Evolutionary conservation across 2,797 vertebrate species (phyloP), one percentile per base, ranked within the genome.

Genomic region (Aldrovandia affinis): DNA sequence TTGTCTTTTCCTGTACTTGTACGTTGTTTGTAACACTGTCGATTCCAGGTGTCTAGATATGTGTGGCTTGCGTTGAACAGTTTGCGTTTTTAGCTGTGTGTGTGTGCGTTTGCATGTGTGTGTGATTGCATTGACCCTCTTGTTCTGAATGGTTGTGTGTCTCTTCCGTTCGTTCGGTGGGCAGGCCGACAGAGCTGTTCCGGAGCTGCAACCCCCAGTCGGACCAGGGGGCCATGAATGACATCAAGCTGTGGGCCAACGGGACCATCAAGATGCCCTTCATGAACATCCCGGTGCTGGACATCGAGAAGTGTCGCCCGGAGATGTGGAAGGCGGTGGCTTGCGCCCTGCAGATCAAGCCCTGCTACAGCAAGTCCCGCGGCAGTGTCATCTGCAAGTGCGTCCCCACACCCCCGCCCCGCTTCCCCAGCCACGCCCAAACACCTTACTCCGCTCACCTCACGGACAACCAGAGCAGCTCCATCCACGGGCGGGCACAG

Each of bases 251-350:
- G 1, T 99, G 98, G 98, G 98, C 98, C 89, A 99, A 98, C 50
- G 98, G 98, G 28, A 98, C 96, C 18, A 99, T 99, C 91, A 97
- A 97, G 94, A 99, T 99, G 98, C 98, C 98, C 0, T 97, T 98
- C 90, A 99, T 99, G 96, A 98, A 96, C 93, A 99, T 99, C 88
- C 98, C 98, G 0, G 98, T 99, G 88, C 95, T 98, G 87, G 97
- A 99, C 93, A 99, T 99, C 90, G 95, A 95, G 88, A 98, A 96
- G 91, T 99, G 98, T 90, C 96, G 96, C 0, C 98, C 98, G 0
- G 97, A 99, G 91, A 97, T 97, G 96, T 99, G 98, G 98, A 99
- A 99, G 88, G 97, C 98, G 0, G 95, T 99, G 81, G 98, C 98
- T 84, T 99, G 98, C 79, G 96, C 96, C 0, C 93, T 99, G 84